Evolutionary conservation across 1,140 invertebrate species (phyloP), one percentile per base, ranked within the genome.

Genomic region (Trichonephila inaurata): DNA sequence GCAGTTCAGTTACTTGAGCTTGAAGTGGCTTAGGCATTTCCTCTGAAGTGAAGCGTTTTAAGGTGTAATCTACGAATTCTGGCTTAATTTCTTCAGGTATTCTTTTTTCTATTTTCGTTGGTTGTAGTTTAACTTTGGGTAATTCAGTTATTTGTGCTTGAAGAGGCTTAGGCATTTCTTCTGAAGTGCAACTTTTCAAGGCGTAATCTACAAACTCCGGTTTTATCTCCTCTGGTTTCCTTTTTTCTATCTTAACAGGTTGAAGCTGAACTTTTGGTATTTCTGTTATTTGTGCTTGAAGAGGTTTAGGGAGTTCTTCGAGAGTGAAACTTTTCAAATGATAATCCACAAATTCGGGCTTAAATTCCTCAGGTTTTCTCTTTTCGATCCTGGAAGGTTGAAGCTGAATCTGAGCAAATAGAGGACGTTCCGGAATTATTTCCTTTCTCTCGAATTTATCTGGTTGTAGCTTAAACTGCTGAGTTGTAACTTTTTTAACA

Each of bases 301-400:
- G 69, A 24, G 92, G 92, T 16, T 18, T 77, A 19, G 85, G 66
- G 10, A 58, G 28, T 24, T 93, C 92, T 40, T 82, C 86, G 4
- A 89, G 12, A 18, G 69, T 64, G 24, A 93, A 89, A 1, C 44
- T 7, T 89, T 93, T 93, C n/a, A 93, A 51, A 1, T 89, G 64
- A 51, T 93, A 93, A 89, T 93, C 92, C 3, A 93, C 72, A 89
- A 93, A 93, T 82, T 93, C 92, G 6, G 92, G 92, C 62, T 93
- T 93, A 51, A 93, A 72, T 24, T 93, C 85, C 19, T 91, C 77
- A 21, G 89, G 91, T 81, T 83, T 91, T 83, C 58, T 77, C 28
- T 85, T 85, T 66, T 92, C 89, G 81, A 64, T 85, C 87, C 51
- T 94, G 58, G 28, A 28, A 51, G 51, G 64, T 21, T 85, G 72